Conservation (phyloP, 2,113 vertebrate genomes). For the Siniperca knerii region DNA sequence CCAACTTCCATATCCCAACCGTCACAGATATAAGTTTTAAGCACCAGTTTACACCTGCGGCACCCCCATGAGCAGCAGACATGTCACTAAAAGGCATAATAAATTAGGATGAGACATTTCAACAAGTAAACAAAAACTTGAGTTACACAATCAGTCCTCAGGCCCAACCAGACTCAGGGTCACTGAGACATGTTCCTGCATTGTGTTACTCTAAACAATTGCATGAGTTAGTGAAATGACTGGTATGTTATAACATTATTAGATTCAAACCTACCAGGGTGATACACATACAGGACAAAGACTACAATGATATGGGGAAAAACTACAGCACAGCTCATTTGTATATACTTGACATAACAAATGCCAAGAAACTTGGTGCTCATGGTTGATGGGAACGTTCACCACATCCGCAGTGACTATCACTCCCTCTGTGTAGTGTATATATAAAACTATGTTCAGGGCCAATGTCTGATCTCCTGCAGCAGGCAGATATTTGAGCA, state of each 20-base stretch:
- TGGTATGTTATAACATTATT: constrained; percentile 19
- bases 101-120: constrained; percentile 28
- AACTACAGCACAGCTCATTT: constrained; percentile 35
- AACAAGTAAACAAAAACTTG: constrained; percentile 29
- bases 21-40: constrained; percentile 35
- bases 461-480: constrained; percentile 34
- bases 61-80: constrained; percentile 42
- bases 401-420: constrained; percentile 4
- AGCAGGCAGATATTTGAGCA: constrained; percentile 41
- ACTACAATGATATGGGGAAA: constrained; percentile 37
- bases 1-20: background rate
- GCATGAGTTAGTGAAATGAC: constrained; percentile 26
- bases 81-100: constrained; percentile 42
- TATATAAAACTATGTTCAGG: constrained; percentile 51
- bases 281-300: constrained; percentile 34
- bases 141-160: constrained; percentile 7
- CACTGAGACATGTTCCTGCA: constrained; percentile 51
- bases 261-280: constrained; percentile 38
- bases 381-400: constrained; percentile 10
- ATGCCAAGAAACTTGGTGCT: constrained; percentile 25
- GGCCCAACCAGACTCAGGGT: constrained; percentile 10
- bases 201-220: constrained; percentile 43
- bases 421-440: constrained; percentile 44
- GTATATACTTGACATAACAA: constrained; percentile 12
- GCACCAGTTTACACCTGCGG: constrained; percentile 31